These are phyloP conservation scores for Aphelenchoides avenae DNA, from an alignment of 1,140 invertebrate genomes.

Conservation along the genomic window DNA sequence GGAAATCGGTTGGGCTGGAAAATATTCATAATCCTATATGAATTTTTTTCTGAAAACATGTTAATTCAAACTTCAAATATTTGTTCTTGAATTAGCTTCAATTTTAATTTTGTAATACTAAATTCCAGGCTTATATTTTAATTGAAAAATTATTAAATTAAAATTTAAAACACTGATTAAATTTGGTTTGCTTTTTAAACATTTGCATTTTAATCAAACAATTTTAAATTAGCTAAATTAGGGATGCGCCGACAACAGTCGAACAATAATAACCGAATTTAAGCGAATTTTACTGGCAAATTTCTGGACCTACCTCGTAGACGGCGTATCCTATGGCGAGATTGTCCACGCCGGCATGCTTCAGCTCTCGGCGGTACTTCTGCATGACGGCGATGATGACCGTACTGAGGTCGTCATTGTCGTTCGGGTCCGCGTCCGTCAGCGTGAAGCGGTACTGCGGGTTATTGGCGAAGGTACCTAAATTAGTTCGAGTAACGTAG, in stretches of 20 bases:
- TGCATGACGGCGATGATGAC: conserved; percentile 78
- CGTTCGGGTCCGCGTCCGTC: conserved; percentile 71
- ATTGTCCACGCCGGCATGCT: conserved; percentile 81
- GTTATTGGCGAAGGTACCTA: conserved; percentile 65
- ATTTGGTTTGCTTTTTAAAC: not conserved
- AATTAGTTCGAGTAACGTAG: not conserved
- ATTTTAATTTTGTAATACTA: too few species aligned
- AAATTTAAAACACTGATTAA: not conserved
- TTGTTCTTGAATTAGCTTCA: too few species aligned
- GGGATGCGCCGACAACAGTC: not conserved
- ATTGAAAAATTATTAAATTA: not conserved
- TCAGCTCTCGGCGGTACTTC: conserved; percentile 80
- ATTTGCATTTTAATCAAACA: not conserved
- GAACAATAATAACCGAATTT: not conserved
- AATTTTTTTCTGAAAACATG: too few species aligned
- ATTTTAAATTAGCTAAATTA: not conserved
- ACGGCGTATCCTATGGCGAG: conserved; percentile 94
- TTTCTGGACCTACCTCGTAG: conserved; percentile 76
- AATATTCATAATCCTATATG: too few species aligned
- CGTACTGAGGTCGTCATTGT: conserved; percentile 73
- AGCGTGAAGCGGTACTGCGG: conserved; percentile 85
- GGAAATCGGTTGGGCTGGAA: too few species aligned
- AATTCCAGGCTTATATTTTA: not conserved
- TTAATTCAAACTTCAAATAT: not conserved
- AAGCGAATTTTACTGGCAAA: not conserved